Base-by-base conservation (phyloP, 2,797 vertebrate genomes). In the Schizopygopsis pylzovi region DNA sequence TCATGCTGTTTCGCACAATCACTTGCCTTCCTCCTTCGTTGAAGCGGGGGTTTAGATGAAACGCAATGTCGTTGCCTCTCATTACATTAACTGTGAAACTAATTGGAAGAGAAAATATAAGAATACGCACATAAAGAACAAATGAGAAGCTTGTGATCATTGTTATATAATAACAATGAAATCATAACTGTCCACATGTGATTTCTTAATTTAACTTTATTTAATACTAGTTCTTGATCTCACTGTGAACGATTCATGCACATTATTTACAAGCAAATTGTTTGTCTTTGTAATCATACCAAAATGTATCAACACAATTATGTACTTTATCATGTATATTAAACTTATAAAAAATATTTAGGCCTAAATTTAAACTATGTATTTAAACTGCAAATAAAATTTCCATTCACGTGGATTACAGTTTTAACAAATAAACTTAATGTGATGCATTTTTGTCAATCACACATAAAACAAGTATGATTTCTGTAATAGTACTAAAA, bases 21-120 rank as follows among this genome's bases (percentile, higher is more conserved):
- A 54, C 85, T 71, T 85, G 79, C 54, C 47, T 87, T 43, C 90
- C 88, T 0, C 2, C 0, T 13, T 92, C 92, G 56, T 89, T 70
- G 68, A 93, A 90, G 49, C 91, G 91, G 3, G 85, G 37, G 77
- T 92, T 93, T 11, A 92, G 52, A 86, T 93, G 92, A 39, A 93
- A 67, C 6, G 88, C 91, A 28, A 93, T 56, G 80, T 93, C 92
- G 1, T 77, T 79, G 28, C 82, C 79, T 83, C 56, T 79, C 11
- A 1, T 13, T 18, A 93, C 8, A 86, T 93, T 79, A 47, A 93
- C 12, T n/a, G 87, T 87, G 43, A 92, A 41, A 76, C 92, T 93
- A 80, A 67, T 37, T 22, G 33, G 25, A 79, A 4, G 16, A 79
- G 37, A 78, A 77, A 67, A 78, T n/a, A 70, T 6, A 18, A 77